Evolutionary conservation across 2,888 invertebrate genomes (phyloP), one percentile per base, ranked within the genome.

Genomic region (Pelosia muscerda): DNA sequence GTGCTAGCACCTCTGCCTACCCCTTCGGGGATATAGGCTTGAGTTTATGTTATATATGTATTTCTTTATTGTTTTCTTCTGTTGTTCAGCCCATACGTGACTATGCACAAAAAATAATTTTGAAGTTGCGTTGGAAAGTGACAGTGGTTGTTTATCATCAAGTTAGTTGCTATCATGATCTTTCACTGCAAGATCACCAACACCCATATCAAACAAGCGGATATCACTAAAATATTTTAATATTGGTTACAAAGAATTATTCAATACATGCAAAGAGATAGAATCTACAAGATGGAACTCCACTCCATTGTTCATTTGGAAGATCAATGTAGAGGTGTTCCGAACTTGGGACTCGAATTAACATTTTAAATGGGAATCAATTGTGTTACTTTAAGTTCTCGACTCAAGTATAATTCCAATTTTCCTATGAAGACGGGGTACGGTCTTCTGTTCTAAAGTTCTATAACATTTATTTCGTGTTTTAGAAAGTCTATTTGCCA

Each of bases 301-400:
- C 64, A 73, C 72, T 71, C 70, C 69, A 81, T 78, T 79, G 78
- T 78, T 81, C 82, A 70, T 71, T 72, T 73, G 70, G 69, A 77
- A 81, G 78, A 78, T 76, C 77, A 73, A 78, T 73, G 68, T 71
- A 72, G 66, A 76, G 63, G 71, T 76, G 76, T 76, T 64, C 54
- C 63, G 66, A 79, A 81, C 72, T 81, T 76, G 72, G 75, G 77
- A 80, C 86, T 83, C 77, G 81, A 87, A 91, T 92, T 92, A 90
- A 85, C 87, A 91, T 92, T 88, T 90, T 83, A 86, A 89, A 90
- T 86, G 88, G 82, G 86, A 89, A 86, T 88, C 84, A 88, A 88
- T 88, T 87, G 15, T 22, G n/a, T 23, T 77, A 85, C 88, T 74
- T 75, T 58, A 31, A 54, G 69, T 81, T 81, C 80, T 84, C 85